Conservation (phyloP, 2,113 vertebrate genomes). For the Leptobrachium leishanense region DNA sequence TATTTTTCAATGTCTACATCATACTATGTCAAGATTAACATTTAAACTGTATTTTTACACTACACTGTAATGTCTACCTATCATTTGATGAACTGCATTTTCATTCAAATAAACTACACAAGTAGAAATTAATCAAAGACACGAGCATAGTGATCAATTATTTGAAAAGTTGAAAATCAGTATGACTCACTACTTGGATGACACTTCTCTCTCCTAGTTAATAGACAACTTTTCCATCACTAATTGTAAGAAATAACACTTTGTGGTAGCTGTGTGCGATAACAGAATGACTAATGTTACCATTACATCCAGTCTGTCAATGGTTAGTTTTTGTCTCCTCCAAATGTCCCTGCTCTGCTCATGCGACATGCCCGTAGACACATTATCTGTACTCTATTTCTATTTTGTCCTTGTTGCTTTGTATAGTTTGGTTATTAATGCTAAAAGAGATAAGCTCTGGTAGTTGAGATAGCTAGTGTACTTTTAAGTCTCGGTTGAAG, state of each 20-base stretch:
- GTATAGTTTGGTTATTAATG: slow-evolving; percentile 74
- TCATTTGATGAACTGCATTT: too few relatives aligned
- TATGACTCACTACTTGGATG: slow-evolving; percentile 23
- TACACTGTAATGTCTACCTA: too few relatives aligned
- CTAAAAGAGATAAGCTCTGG: slow-evolving; percentile 81
- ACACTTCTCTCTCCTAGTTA: slow-evolving; percentile 17
- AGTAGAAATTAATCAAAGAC: neutral
- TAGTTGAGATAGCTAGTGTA: slow-evolving; percentile 81
- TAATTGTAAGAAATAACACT: slow-evolving; percentile 37
- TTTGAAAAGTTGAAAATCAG: neutral
- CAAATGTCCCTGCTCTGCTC: slow-evolving; percentile 28
- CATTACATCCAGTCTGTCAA: slow-evolving; percentile 15
- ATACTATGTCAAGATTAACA: too few relatives aligned
- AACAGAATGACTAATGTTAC: slow-evolving; percentile 40
- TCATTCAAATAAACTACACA: neutral
- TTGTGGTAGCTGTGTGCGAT: slow-evolving; percentile 27
- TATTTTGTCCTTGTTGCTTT: slow-evolving; percentile 79
- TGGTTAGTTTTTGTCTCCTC: slow-evolving; percentile 34
- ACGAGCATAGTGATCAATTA: neutral
- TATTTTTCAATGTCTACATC: too few relatives aligned
- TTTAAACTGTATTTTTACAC: too few relatives aligned
- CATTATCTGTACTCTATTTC: slow-evolving; percentile 73
- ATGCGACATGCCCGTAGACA: slow-evolving; percentile 27
- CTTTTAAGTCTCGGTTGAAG: slow-evolving; percentile 86
- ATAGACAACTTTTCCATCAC: slow-evolving; percentile 40